Base-by-base conservation (phyloP, 2,888 invertebrate genomes). In the Pseudanteris insignis region DNA sequence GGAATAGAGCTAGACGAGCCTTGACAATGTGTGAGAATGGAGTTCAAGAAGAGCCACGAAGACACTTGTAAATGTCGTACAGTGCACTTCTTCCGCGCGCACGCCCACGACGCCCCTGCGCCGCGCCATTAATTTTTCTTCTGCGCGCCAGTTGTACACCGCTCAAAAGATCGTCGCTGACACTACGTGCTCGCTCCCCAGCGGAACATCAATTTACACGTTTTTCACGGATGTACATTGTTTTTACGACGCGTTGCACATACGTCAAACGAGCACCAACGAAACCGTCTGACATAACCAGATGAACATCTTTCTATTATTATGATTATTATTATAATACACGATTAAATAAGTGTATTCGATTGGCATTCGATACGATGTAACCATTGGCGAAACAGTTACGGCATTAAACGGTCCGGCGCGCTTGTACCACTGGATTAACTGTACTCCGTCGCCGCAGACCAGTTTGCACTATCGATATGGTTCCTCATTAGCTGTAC, bases 31-130 rank as follows among this genome's bases (percentile, higher is more conserved):
- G 64, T 65, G 65, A 65, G 70, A 67, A 68, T 63, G 47, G 53
- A 57, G 66, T 58, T 55, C 50, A 53, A 59, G 66, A 51, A 47
- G 41, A 64, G 55, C 43, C 51, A 63, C 66, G 67, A 67, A 64
- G 67, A 72, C 72, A 70, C 71, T 71, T 70, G 72, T 71, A 65
- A 66, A 66, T 54, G 71, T 68, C 67, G 57, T 46, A 61, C 59
- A 26, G 32, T 63, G 67, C 69, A 64, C 65, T 67, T 63, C 66
- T 68, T 70, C 67, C 64, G 61, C 58, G 63, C 46, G 61, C 58
- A 63, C 46, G 63, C 67, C 57, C 54, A 55, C 61, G 63, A 61
- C 50, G 51, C 53, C 51, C 48, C 33, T 10, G 18, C 61, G 28
- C 18, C 47, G 43, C 46, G 60, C 54, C 64, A 66, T 70, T 70